These are phyloP conservation scores for Pipistrellus pygmaeus DNA, from an alignment of 2,797 vertebrate genomes.

Conservation along the genomic window DNA sequence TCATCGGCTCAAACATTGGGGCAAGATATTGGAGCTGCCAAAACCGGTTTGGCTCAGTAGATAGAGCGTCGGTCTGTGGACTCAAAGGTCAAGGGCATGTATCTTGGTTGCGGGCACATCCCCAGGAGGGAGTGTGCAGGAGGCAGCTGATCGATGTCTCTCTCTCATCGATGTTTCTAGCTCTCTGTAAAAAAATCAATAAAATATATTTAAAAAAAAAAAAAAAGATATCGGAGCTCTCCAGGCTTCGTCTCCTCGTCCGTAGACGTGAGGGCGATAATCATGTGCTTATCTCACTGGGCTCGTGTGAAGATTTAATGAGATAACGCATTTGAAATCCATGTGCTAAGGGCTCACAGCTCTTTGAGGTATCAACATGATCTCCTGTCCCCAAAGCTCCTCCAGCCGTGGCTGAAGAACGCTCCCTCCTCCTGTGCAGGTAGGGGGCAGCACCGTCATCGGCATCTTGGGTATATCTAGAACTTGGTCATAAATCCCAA, in stretches of 20 bases:
- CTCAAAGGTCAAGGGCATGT: too few species aligned
- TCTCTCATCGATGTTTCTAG: too few species aligned
- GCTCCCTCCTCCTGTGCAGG: not conserved
- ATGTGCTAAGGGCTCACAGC: not conserved
- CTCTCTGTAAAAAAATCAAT: too few species aligned
- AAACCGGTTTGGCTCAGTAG: too few species aligned
- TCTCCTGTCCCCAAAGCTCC: not conserved
- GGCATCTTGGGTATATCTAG: not conserved
- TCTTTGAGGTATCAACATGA: not conserved
- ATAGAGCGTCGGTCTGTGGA: too few species aligned
- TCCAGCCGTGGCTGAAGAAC: not conserved
- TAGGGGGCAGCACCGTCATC: not conserved
- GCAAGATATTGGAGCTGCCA: too few species aligned
- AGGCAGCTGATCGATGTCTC: too few species aligned
- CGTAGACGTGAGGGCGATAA: not conserved
- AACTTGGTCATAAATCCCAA: constrained; percentile 1
- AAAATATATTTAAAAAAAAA: too few species aligned
- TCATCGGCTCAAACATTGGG: too few species aligned
- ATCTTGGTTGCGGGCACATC: too few species aligned
- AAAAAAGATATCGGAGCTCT: not conserved
- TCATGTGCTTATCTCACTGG: not conserved
- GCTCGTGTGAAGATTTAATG: not conserved
- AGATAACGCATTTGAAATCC: not conserved
- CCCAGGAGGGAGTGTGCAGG: too few species aligned
- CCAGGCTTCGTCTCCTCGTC: not conserved